Base-by-base conservation (phyloP, 2,797 vertebrate species). In the Schizopygopsis pylzovi region DNA sequence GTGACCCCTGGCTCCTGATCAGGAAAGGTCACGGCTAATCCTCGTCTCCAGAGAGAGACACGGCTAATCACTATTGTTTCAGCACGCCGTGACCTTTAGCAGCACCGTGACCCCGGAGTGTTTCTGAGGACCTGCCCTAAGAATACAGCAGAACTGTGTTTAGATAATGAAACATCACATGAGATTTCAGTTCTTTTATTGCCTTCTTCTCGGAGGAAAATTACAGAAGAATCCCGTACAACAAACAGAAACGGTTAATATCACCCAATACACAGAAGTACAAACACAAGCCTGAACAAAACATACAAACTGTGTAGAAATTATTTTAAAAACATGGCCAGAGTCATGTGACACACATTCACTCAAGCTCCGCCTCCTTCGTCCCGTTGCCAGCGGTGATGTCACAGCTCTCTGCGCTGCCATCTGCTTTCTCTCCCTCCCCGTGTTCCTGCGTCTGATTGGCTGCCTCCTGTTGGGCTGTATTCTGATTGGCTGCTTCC, bases 21-120 rank as follows among this genome's bases (percentile, higher is more conserved):
- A 39, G 16, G 22, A 71, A 82, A 82, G 80, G 80, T 82, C 80
- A 82, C 22, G 1, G 67, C 67, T 82, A 82, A 82, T 72, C 81
- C 65, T 82, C 4, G 6, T 82, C 80, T 82, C 80, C 16, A 80
- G 59, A 18, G 61, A 61, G 59, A 1, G 59, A 61, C 59, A 61
- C n/a, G n/a, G 59, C 10, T 61, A 61, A 54, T 72, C 67, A 20
- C 68, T 71, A 71, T 71, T 82, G 68, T 82, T 82, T 82, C 67
- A 72, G 49, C 15, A 41, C 18, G 2, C 39, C 4, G 52, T 82
- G 52, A 82, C 81, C 81, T 82, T 72, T 82, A 72, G 33, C 49
- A 59, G n/a, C 10, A 25, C 16, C 59, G 49, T 82, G 67, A 82
- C 68, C 79, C 47, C 47, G 43, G 9, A 45, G 16, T 1, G 2